Evolutionary conservation across 2,113 vertebrate species (phyloP).

Genomic region (Brevimyrus niger): DNA sequence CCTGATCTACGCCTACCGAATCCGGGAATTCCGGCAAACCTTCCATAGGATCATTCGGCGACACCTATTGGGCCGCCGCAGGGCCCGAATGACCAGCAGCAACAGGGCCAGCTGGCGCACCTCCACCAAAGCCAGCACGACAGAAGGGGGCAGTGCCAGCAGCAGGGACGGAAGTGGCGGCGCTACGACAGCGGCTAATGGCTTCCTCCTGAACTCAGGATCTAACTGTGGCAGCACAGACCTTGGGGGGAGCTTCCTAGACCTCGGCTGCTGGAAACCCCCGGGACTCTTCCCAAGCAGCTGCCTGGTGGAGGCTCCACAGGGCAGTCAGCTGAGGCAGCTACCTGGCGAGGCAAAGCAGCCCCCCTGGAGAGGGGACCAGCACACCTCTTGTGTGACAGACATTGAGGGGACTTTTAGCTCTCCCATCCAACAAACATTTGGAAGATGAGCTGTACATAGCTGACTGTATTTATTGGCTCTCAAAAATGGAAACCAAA

Average conservation of each 20-base stretch:
- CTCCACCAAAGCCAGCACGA: neutral
- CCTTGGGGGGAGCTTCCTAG: neutral
- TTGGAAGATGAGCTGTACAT: neutral
- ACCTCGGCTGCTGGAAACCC: neutral
- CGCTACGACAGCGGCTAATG: conserved; percentile 28
- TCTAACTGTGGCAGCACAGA: neutral
- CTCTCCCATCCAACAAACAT: neutral
- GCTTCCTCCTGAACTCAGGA: neutral
- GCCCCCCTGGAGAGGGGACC: neutral
- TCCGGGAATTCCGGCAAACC: conserved; percentile 83
- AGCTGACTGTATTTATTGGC: neutral
- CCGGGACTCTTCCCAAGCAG: neutral
- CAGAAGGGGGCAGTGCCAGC: neutral
- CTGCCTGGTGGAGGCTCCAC: neutral
- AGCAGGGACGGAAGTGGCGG: conserved; percentile 1
- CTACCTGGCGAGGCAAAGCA: neutral
- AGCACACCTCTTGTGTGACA: neutral
- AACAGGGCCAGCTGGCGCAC: neutral
- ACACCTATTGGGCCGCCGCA: conserved; percentile 59
- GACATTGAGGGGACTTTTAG: neutral
- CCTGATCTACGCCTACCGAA: conserved; percentile 89
- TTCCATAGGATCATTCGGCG: conserved; percentile 78
- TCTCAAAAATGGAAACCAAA: neutral
- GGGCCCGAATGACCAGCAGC: conserved; percentile 34
- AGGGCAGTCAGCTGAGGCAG: neutral